Conservation (phyloP, 1,140 invertebrate species). For the Drosophila bifasciata region DNA sequence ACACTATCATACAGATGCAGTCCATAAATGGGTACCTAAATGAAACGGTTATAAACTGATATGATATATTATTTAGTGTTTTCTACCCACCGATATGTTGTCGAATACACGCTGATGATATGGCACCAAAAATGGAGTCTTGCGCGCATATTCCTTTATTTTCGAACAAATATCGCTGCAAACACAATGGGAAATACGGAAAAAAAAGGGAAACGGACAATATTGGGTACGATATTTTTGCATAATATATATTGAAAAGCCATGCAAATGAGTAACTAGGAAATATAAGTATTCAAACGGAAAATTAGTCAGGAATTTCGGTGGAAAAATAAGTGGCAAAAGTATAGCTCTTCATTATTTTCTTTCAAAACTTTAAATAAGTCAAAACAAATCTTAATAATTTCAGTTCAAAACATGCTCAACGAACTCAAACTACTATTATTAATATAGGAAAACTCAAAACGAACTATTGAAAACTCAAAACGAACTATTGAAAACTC, state of each 20-base stretch:
- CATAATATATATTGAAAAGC: neutral
- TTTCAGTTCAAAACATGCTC: slow-evolving; percentile 9
- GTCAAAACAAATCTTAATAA: neutral
- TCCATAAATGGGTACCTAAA: slow-evolving; percentile 92
- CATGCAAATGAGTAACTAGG: too few species aligned
- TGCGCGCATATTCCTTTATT: slow-evolving; percentile 88
- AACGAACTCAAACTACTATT: neutral
- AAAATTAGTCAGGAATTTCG: too few species aligned
- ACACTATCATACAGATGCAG: slow-evolving; percentile 95
- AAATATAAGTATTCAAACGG: too few species aligned
- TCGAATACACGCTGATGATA: slow-evolving; percentile 89
- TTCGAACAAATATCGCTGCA: slow-evolving; percentile 87
- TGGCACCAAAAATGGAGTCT: slow-evolving; percentile 90
- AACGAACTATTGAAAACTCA: slow-evolving; percentile 4
- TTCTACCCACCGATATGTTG: slow-evolving; percentile 86
- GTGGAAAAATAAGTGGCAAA: too few species aligned
- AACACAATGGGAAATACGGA: neutral
- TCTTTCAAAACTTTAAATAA: neutral
- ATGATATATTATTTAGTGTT: neutral
- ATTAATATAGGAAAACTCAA: too few species aligned
- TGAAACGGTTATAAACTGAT: neutral
- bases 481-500: too few species aligned
- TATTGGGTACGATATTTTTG: neutral
- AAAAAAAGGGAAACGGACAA: neutral
- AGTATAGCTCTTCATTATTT: too few species aligned